Conservation (phyloP, 2,888 invertebrate genomes). For the Thera britannica region DNA sequence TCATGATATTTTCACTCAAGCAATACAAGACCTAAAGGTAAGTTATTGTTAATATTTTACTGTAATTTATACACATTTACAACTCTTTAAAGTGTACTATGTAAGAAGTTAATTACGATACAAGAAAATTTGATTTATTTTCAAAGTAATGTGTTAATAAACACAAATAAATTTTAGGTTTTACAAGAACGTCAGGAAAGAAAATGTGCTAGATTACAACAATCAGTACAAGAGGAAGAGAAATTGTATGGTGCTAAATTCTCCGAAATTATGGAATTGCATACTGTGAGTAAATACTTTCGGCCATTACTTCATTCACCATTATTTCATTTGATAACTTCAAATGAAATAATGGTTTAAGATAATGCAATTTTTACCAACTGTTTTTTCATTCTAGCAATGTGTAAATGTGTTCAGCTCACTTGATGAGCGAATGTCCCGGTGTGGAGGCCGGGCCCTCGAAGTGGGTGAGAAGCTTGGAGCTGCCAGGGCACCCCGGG, state of each 20-base stretch:
- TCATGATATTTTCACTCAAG: conserved; percentile 96
- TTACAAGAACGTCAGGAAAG: conserved; percentile 93
- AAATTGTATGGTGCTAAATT: conserved; percentile 92
- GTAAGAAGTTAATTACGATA: no score
- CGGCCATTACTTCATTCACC: no score
- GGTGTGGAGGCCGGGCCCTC: conserved; percentile 98
- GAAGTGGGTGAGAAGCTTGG: conserved; percentile 99
- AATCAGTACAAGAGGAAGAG: conserved; percentile 93
- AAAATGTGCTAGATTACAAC: conserved; percentile 93
- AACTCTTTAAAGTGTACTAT: no score
- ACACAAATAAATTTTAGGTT: conserved; percentile 70
- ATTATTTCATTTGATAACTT: no score
- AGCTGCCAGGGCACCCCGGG: conserved; percentile 97
- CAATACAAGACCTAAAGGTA: conserved; percentile 91
- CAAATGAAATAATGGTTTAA: no score
- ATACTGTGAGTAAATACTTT: conserved; percentile 85
- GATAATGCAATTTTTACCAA: no score
- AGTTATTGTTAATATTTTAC: conserved; percentile 8
- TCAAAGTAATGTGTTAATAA: background rate
- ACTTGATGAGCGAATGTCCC: conserved; percentile 97
- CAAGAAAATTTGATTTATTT: no score
- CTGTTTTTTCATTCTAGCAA: conserved; percentile 76
- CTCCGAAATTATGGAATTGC: conserved; percentile 92
- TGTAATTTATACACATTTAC: no score
- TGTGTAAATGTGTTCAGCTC: conserved; percentile 95